phyloP scores from a whole-genome alignment of 2,888 invertebrate species.

The Mactromeris polynyma region DNA sequence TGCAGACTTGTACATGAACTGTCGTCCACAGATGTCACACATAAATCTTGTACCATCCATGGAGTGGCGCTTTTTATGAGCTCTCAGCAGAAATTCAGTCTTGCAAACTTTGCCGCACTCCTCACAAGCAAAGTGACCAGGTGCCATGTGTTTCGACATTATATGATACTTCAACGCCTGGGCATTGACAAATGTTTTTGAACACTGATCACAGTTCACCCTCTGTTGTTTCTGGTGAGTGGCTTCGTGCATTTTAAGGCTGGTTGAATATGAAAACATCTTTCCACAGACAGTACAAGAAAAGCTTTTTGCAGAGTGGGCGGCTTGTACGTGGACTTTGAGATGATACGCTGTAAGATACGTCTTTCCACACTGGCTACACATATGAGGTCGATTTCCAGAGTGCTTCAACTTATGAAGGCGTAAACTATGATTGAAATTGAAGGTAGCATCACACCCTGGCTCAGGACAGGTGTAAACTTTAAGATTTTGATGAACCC shows the following conservation, averaged over 20 bases:
- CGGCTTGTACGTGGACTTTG: slow-evolving; percentile 81
- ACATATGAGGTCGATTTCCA: slow-evolving; percentile 81
- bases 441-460: slow-evolving; percentile 80
- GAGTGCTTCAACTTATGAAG: slow-evolving; percentile 82
- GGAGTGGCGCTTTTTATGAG: slow-evolving; percentile 79
- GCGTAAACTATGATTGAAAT: slow-evolving; percentile 83
- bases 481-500: slow-evolving; percentile 79
- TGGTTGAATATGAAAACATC: slow-evolving; percentile 82
- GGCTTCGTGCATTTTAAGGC: slow-evolving; percentile 81
- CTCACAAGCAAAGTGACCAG: slow-evolving; percentile 76
- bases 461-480: slow-evolving; percentile 80
- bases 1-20: slow-evolving; percentile 83
- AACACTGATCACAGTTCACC: slow-evolving; percentile 78
- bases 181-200: slow-evolving; percentile 80
- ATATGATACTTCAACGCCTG: slow-evolving; percentile 77
- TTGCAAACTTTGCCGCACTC: slow-evolving; percentile 82
- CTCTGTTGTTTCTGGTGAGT: slow-evolving; percentile 81
- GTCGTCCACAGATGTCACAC: slow-evolving; percentile 82
- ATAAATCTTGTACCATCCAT: slow-evolving; percentile 75
- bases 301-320: slow-evolving; percentile 76
- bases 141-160: slow-evolving; percentile 74
- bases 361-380: slow-evolving; percentile 81
- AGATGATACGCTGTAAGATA: slow-evolving; percentile 84
- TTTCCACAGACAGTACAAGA: slow-evolving; percentile 81
- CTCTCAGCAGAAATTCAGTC: slow-evolving; percentile 78